phyloP scores from a whole-genome alignment of 2,113 vertebrate species.

The Ictalurus furcatus region DNA sequence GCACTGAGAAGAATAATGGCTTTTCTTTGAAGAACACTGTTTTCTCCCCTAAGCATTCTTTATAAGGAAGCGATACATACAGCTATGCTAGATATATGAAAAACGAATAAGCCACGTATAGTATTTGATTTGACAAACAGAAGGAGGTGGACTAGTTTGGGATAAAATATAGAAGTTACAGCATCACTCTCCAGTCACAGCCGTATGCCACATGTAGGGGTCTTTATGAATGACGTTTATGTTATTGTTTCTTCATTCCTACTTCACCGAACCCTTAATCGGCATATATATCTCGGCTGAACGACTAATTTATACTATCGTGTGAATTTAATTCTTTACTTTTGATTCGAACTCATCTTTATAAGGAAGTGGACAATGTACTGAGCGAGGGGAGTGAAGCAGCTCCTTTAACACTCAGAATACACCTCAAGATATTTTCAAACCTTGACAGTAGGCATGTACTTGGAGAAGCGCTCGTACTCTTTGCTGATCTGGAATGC shows the following conservation, averaged over 20 bases:
- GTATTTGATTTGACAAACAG: background rate
- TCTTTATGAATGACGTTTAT: too few species aligned
- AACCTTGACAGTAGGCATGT: constrained; percentile 83
- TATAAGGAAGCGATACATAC: background rate
- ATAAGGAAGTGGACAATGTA: too few species aligned
- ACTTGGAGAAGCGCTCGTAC: constrained; percentile 84
- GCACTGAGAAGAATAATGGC: background rate
- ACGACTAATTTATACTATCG: too few species aligned
- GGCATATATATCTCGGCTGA: too few species aligned
- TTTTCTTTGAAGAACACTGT: background rate
- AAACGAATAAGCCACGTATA: background rate
- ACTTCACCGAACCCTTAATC: too few species aligned
- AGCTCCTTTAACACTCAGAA: background rate
- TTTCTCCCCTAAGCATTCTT: background rate
- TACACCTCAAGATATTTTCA: background rate
- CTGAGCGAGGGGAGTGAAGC: background rate
- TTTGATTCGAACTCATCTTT: too few species aligned
- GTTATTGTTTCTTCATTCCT: too few species aligned
- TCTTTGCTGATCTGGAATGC: constrained; percentile 87
- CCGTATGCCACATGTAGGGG: too few species aligned
- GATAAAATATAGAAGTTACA: background rate
- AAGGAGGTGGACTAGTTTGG: background rate
- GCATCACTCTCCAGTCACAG: background rate
- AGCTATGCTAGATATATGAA: background rate
- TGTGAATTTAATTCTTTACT: too few species aligned